Conservation (phyloP, 2,113 vertebrate genomes). For the Vireo altiloquus region DNA sequence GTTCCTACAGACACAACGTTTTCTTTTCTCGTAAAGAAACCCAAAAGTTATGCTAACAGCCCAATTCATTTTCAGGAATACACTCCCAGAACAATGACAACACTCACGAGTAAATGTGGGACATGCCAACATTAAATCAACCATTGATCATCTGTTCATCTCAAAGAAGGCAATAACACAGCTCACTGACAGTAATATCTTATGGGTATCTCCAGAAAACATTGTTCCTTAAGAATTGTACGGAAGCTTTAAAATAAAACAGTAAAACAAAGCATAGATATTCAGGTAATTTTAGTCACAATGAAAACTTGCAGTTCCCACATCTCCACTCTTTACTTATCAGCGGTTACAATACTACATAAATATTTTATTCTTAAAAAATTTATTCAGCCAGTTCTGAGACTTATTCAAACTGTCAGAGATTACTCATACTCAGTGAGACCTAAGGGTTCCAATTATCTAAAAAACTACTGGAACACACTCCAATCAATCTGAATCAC, state of each 20-base stretch:
- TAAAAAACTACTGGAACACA: background rate
- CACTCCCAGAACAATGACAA: background rate
- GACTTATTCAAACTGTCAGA: background rate
- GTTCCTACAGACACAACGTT: background rate
- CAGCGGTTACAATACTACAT: background rate
- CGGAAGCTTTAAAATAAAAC: background rate
- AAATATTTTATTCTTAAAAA: background rate
- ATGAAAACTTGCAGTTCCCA: background rate
- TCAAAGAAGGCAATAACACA: background rate
- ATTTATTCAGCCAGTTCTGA: background rate
- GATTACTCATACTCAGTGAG: background rate
- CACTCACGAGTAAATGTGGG: background rate
- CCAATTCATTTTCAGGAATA: background rate
- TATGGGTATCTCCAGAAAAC: background rate
- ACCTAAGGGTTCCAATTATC: background rate
- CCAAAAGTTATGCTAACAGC: background rate
- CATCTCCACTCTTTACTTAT: background rate
- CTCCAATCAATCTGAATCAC: background rate
- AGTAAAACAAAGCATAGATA: background rate
- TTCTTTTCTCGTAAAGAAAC: background rate
- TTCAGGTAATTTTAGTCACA: background rate
- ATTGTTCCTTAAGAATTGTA: background rate
- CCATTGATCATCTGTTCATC: background rate
- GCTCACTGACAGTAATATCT: background rate
- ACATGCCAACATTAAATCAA: background rate